Percentiles rank a stretch among this genome's conserved stretches.
phyloP scores from a whole-genome alignment of 2,888 invertebrate species.

The Napeogenes sylphis region DNA sequence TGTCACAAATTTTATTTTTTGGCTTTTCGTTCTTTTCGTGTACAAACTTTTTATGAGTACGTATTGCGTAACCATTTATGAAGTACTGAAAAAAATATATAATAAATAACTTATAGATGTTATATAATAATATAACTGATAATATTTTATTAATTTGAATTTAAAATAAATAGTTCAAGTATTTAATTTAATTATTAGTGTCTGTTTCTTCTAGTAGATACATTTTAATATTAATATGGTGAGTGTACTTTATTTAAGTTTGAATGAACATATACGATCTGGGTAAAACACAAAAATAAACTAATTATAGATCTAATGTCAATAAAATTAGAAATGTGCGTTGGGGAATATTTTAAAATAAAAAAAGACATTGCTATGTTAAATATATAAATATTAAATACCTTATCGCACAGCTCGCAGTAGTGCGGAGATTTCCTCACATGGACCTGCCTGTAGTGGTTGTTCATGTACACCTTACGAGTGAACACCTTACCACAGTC shows the following conservation, averaged over 20 bases:
- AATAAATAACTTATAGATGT: background rate
- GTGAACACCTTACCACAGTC: constrained; percentile 56
- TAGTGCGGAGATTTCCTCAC: constrained; percentile 48
- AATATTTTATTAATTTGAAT: too few relatives aligned
- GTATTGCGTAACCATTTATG: constrained; percentile 46
- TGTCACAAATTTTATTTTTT: constrained; percentile 56
- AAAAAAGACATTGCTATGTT: background rate
- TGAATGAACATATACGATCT: too few relatives aligned
- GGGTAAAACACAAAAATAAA: too few relatives aligned
- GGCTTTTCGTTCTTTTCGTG: constrained; percentile 53
- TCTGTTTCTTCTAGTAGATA: too few relatives aligned
- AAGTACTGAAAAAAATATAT: constrained; percentile 43
- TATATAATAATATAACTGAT: background rate
- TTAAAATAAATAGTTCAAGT: too few relatives aligned
- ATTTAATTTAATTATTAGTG: too few relatives aligned
- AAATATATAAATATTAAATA: constrained; percentile 21
- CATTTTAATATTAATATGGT: too few relatives aligned
- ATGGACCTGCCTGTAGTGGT: constrained; percentile 53
- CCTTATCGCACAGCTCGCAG: constrained; percentile 58
- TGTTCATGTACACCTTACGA: constrained; percentile 49
- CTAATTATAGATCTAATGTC: too few relatives aligned
- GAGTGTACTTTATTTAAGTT: too few relatives aligned
- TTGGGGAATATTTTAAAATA: background rate
- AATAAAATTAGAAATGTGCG: too few relatives aligned
- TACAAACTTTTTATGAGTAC: constrained; percentile 47